Evolutionary conservation across 2,113 vertebrate species (phyloP).

Genomic region (Myotis brandtii): DNA sequence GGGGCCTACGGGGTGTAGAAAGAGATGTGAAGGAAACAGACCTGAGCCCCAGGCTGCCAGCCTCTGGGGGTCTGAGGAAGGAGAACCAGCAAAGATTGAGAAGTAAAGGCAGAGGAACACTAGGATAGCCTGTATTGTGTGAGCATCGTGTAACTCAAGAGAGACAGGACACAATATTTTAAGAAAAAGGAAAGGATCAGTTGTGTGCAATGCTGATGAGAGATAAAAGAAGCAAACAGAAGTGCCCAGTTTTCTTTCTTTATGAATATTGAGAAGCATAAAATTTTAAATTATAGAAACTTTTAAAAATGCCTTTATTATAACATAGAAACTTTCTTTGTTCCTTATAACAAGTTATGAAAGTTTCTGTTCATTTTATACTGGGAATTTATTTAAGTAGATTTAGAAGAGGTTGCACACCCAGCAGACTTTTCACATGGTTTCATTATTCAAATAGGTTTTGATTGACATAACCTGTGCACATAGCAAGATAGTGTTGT

Average conservation of each 20-base stretch:
- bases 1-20: rapidly evolving
- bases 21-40: background rate
- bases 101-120: background rate
- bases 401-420: background rate
- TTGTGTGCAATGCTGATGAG: background rate
- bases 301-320: background rate
- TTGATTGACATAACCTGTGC: background rate
- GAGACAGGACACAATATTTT: background rate
- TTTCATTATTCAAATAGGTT: background rate
- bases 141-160: background rate
- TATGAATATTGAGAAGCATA: background rate
- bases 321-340: background rate
- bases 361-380: background rate
- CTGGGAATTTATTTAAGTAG: background rate
- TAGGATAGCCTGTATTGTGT: rapidly evolving
- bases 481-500: background rate
- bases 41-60: background rate
- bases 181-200: background rate
- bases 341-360: background rate
- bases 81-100: background rate
- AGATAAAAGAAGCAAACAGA: background rate
- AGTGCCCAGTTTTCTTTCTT: background rate
- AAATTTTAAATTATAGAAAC: background rate
- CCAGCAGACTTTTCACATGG: background rate
- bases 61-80: background rate